These are phyloP conservation scores for Pyrrhopygopsis socrates DNA, from an alignment of 2,888 invertebrate species.

Conservation along the genomic window DNA sequence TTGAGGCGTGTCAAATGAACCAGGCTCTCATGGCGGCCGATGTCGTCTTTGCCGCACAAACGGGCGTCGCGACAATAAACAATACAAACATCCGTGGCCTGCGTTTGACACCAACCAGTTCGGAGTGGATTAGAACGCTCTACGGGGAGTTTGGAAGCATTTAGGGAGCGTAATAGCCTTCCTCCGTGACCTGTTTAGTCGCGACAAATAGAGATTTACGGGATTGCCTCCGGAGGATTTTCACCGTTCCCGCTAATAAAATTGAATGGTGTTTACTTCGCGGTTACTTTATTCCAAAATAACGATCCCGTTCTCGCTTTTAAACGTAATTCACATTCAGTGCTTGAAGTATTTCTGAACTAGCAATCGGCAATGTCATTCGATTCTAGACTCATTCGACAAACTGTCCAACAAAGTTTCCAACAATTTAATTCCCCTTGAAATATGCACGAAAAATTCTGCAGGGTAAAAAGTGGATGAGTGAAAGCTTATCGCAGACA, in stretches of 20 bases:
- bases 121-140: conserved; percentile 94
- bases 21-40: conserved; percentile 90
- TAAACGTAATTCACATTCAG: conserved; percentile 82
- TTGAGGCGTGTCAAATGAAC: conserved; percentile 91
- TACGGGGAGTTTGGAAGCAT: conserved; percentile 94
- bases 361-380: conserved; percentile 88
- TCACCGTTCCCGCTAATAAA: conserved; percentile 92
- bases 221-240: conserved; percentile 92
- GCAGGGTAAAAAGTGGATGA: conserved; percentile 87
- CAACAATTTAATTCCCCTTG: conserved; percentile 92
- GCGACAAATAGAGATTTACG: conserved; percentile 95
- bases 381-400: conserved; percentile 89
- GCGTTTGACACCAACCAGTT: conserved; percentile 95
- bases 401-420: conserved; percentile 91
- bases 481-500: conserved; percentile 85
- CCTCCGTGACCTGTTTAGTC: conserved; percentile 95
- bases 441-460: conserved; percentile 91
- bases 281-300: conserved; percentile 89
- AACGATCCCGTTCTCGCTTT: conserved; percentile 84
- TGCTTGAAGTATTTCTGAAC: conserved; percentile 60
- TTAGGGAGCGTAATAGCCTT: conserved; percentile 95
- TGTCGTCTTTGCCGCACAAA: conserved; percentile 93
- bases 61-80: conserved; percentile 94
- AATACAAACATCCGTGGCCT: conserved; percentile 95
- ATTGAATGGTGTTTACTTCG: conserved; percentile 93